phyloP scores from a whole-genome alignment of 2,797 vertebrate genomes.

The Sebastes minor region DNA sequence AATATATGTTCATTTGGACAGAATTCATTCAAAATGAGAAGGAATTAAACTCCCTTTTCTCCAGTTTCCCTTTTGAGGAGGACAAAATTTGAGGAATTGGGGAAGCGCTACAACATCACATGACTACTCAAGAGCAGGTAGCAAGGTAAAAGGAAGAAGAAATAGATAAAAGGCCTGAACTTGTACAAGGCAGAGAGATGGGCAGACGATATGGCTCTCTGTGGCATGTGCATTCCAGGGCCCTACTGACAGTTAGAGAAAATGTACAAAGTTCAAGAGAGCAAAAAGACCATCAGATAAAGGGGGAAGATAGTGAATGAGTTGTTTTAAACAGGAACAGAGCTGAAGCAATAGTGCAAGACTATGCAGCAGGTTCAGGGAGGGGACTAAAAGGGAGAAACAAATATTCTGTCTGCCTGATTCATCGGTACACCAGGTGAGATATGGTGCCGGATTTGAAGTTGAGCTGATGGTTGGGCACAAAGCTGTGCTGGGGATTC shows the following conservation, averaged over 20 bases:
- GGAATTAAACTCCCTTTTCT: slow-evolving; percentile 56
- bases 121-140: slow-evolving; percentile 75
- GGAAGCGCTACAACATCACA: slow-evolving; percentile 79
- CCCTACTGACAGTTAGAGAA: slow-evolving; percentile 52
- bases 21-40: slow-evolving; percentile 67
- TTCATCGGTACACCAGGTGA: slow-evolving; percentile 94
- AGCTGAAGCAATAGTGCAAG: slow-evolving; percentile 65
- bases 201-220: slow-evolving; percentile 64
- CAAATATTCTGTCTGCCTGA: slow-evolving; percentile 32
- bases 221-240: slow-evolving; percentile 68
- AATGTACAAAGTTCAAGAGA: slow-evolving; percentile 67
- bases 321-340: slow-evolving; percentile 33
- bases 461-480: slow-evolving; percentile 95
- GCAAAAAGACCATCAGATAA: slow-evolving; percentile 40
- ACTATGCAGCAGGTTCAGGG: slow-evolving; percentile 30
- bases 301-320: slow-evolving; percentile 27
- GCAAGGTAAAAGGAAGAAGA: slow-evolving; percentile 61
- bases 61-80: slow-evolving; percentile 61
- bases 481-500: slow-evolving; percentile 93
- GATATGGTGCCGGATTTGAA: slow-evolving; percentile 94
- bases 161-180: slow-evolving; percentile 63
- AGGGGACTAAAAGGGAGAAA: slow-evolving; percentile 8
- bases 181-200: slow-evolving; percentile 75
- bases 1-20: slow-evolving; percentile 69
- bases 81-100: slow-evolving; percentile 55